phyloP scores from a whole-genome alignment of 2,888 invertebrate genomes.

The Byasa hedistus region DNA sequence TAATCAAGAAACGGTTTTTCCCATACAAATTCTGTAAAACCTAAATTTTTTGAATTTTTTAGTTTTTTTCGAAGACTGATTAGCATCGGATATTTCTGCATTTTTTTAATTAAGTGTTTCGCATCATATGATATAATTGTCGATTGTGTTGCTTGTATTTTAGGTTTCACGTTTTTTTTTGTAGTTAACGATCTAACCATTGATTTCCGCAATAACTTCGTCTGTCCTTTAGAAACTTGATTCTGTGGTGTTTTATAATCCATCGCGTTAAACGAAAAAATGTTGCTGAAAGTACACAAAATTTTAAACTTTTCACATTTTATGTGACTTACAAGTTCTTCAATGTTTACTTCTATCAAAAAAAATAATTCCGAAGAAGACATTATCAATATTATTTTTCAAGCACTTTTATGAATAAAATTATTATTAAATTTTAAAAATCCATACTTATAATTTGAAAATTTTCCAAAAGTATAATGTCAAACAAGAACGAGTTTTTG shows the following conservation, averaged over 20 bases:
- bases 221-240: constrained; percentile 33
- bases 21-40: constrained; percentile 58
- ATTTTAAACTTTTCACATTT: constrained; percentile 51
- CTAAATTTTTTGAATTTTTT: constrained; percentile 44
- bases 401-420: constrained; percentile 21
- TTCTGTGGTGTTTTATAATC: constrained; percentile 43
- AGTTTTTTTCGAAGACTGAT: constrained; percentile 51
- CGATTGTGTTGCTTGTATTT: constrained; percentile 42
- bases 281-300: constrained; percentile 53
- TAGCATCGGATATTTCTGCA: constrained; percentile 58
- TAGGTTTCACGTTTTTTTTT: constrained; percentile 34
- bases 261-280: constrained; percentile 55
- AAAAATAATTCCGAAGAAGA: constrained; percentile 63
- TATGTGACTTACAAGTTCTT: constrained; percentile 51
- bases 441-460: constrained; percentile 34
- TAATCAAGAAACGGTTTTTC: constrained; percentile 48
- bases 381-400: constrained; percentile 45
- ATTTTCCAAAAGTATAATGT: constrained; percentile 22
- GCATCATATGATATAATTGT: constrained; percentile 46
- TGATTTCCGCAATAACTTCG: constrained; percentile 40
- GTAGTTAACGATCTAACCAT: constrained; percentile 38
- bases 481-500: neutral
- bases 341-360: constrained; percentile 59
- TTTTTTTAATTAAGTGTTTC: constrained; percentile 46
- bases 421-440: constrained; percentile 30